phyloP scores from a whole-genome alignment of 1,140 invertebrate species.

The Oreohelix idahoensis region DNA sequence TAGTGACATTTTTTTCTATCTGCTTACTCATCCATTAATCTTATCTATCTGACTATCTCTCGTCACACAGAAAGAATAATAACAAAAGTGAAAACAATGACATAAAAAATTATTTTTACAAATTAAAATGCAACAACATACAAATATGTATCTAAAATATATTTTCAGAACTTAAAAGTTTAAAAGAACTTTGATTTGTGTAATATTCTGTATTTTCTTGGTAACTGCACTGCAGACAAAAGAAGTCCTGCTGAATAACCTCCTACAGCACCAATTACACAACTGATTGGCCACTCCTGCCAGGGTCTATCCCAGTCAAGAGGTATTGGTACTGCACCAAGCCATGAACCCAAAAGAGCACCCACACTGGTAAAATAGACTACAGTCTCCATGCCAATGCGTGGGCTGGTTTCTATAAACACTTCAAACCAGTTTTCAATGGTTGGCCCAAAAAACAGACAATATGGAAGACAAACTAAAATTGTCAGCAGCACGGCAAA shows the following conservation, averaged over 20 bases:
- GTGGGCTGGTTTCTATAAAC: slow-evolving; percentile 40
- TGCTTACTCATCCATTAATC: too few species aligned
- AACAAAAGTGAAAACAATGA: too few species aligned
- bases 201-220: not conserved
- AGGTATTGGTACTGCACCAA: slow-evolving; percentile 90
- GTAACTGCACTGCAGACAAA: slow-evolving; percentile 37
- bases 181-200: slow-evolving; percentile 21
- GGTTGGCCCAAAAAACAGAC: slow-evolving; percentile 51
- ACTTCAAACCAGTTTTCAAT: slow-evolving; percentile 54
- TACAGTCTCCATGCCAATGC: slow-evolving; percentile 53
- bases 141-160: too few species aligned
- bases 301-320: slow-evolving; percentile 93
- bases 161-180: not conserved
- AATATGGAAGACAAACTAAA: slow-evolving; percentile 79
- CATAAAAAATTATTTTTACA: too few species aligned
- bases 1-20: too few species aligned
- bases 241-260: slow-evolving; percentile 41
- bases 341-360: slow-evolving; percentile 86
- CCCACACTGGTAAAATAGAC: slow-evolving; percentile 56
- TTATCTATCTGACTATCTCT: too few species aligned
- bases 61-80: too few species aligned
- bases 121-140: too few species aligned
- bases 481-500: slow-evolving; percentile 79
- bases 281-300: slow-evolving; percentile 69
- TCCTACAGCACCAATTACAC: slow-evolving; percentile 39